These are phyloP conservation scores for Pristionchus mayeri DNA, from an alignment of 2,888 invertebrate genomes.

Conservation along the genomic window DNA sequence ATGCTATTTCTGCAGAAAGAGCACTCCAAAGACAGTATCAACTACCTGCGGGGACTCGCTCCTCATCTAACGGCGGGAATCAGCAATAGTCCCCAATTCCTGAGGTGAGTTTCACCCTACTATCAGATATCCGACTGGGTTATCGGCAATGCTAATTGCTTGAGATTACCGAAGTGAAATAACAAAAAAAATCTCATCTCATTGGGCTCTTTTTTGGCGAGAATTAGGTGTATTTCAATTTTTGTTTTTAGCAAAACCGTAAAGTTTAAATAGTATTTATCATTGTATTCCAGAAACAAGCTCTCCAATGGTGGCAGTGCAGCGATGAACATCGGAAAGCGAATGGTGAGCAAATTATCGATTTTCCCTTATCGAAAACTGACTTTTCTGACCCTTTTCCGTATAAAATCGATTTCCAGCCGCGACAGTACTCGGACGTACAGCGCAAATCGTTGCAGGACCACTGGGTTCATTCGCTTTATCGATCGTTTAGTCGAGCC, in stretches of 20 bases:
- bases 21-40: conserved; percentile 23
- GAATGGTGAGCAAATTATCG: conserved; percentile 12
- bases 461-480: conserved; percentile 23
- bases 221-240: too few species aligned
- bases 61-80: conserved; percentile 18
- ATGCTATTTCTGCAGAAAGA: conserved; percentile 2
- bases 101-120: not conserved
- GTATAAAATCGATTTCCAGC: conserved; percentile 36
- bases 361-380: not conserved
- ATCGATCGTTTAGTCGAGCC: not conserved
- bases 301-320: conserved; percentile 28
- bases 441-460: conserved; percentile 38
- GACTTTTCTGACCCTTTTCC: not conserved
- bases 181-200: not conserved
- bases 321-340: not conserved
- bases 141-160: too few species aligned
- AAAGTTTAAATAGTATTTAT: too few species aligned
- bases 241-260: too few species aligned
- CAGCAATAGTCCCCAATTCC: not conserved
- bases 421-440: conserved; percentile 33
- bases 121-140: too few species aligned
- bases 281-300: conserved; percentile 5
- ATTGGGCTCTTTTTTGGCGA: too few species aligned
- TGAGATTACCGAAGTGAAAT: not conserved
- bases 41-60: conserved; percentile 9